Conservation (phyloP, 2,113 vertebrate genomes). For the Caloenas nicobarica region DNA sequence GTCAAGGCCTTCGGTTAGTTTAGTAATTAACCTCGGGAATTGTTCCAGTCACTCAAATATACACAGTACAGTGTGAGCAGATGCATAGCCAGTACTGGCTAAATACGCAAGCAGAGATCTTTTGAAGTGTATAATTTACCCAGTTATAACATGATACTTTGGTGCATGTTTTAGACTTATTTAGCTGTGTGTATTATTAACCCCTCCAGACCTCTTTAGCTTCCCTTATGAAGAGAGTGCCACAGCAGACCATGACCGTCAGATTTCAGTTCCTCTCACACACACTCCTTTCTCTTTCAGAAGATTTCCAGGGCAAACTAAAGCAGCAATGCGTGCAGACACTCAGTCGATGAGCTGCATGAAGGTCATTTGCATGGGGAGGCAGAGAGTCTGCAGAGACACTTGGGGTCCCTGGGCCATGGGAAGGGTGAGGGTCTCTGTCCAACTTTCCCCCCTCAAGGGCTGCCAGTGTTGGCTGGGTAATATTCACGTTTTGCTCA, state of each 20-base stretch:
- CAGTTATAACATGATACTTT: conserved; percentile 12
- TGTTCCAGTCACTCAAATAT: conserved; percentile 34
- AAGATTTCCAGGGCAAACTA: neutral
- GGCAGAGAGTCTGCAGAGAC: neutral
- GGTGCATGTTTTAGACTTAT: neutral
- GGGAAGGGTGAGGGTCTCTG: neutral
- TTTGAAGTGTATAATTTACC: conserved; percentile 48
- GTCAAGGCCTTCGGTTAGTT: conserved; percentile 28
- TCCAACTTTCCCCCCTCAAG: neutral
- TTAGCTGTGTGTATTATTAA: conserved; percentile 27
- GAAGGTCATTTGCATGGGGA: neutral
- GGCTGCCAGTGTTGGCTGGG: neutral
- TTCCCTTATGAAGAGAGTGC: neutral
- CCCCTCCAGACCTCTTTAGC: neutral
- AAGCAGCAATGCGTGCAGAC: neutral
- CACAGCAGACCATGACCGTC: neutral
- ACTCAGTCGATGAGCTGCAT: neutral
- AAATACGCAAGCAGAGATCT: conserved; percentile 15
- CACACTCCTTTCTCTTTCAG: neutral
- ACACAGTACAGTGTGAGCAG: neutral
- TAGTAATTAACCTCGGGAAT: conserved; percentile 57
- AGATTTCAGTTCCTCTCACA: neutral
- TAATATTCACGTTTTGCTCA: neutral
- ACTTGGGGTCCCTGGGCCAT: rapidly evolving
- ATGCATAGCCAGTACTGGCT: neutral